Evolutionary conservation across 2,888 invertebrate genomes (phyloP).

Genomic region (Sicus ferrugineus): DNA sequence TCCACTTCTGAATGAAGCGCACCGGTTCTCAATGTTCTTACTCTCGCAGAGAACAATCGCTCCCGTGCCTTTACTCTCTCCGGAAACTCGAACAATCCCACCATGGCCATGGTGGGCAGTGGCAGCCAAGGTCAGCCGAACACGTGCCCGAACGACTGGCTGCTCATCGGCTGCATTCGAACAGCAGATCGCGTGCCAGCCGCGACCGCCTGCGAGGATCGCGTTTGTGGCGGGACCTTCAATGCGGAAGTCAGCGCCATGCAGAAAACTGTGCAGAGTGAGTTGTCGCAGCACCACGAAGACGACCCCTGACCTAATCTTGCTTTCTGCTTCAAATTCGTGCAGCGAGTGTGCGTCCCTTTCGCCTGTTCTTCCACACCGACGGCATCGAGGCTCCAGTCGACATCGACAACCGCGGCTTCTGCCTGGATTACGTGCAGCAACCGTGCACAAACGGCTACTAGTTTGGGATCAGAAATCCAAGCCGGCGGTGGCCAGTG

Average conservation of each 20-base stretch:
- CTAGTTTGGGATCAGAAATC: neutral
- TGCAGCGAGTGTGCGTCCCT: constrained; percentile 81
- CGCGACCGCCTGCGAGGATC: constrained; percentile 75
- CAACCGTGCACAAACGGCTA: constrained; percentile 79
- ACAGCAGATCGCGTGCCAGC: constrained; percentile 65
- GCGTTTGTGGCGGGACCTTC: constrained; percentile 84
- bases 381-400: constrained; percentile 79
- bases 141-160: constrained; percentile 80
- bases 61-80: constrained; percentile 79
- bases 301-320: too few species aligned
- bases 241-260: constrained; percentile 76
- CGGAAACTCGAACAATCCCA: constrained; percentile 77
- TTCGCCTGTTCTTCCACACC: constrained; percentile 79
- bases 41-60: constrained; percentile 71
- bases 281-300: too few species aligned
- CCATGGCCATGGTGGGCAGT: constrained; percentile 75
- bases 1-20: neutral
- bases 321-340: too few species aligned
- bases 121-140: constrained; percentile 72
- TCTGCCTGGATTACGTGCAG: constrained; percentile 84
- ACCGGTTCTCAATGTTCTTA: neutral
- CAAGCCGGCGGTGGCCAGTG: too few species aligned
- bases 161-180: constrained; percentile 78
- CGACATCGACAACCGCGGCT: constrained; percentile 80
- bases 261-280: constrained; percentile 76